Evolutionary conservation across 2,888 invertebrate genomes (phyloP), one percentile per base, ranked within the genome.

Genomic region (Halictus quadricinctus): DNA sequence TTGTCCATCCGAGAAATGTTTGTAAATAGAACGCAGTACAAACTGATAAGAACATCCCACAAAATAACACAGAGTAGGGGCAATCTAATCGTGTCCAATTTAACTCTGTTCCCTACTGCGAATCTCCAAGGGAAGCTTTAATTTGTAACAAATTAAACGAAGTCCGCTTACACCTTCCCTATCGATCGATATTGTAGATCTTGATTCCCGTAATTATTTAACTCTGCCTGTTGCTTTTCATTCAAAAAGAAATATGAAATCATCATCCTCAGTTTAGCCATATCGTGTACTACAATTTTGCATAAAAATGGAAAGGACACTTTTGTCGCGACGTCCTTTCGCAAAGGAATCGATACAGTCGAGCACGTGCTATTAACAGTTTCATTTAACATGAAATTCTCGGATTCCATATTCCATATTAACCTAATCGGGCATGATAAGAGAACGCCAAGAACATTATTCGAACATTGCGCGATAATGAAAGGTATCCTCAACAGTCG

Each of bases 81-180:
- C 48, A 29, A 46, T 70, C 73, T 76, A 81, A 77, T 73, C 58
- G 58, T 15, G 41, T 66, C 15, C 64, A 76, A 82, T 79, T 82
- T 36, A 83, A 50, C 50, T 48, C 48, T 25, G 70, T 70, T 58
- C 60, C 15, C 29, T 21, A 64, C 41, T 15, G 58, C 18, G 69
- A 66, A 72, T 50, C 58, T 69, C 15, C 21, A 60, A 73, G 10
- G 64, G 54, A 78, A 46, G 72, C 73, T 66, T 54, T 64, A 80
- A 72, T 83, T 77, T 79, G 10, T 66, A 18, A 46, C 8, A 36
- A 43, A 72, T 21, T 18, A 72, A 46, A 76, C 46, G 72, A 76
- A 77, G 75, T 72, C 69, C 41, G 12, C 43, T n/a, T 12, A 0
- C 41, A 41, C n/a, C 43, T 36, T 5, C 10, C 5, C 18, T 13